These are phyloP conservation scores for Sinosuthora webbiana DNA, from an alignment of 2,113 vertebrate genomes.

Conservation along the genomic window DNA sequence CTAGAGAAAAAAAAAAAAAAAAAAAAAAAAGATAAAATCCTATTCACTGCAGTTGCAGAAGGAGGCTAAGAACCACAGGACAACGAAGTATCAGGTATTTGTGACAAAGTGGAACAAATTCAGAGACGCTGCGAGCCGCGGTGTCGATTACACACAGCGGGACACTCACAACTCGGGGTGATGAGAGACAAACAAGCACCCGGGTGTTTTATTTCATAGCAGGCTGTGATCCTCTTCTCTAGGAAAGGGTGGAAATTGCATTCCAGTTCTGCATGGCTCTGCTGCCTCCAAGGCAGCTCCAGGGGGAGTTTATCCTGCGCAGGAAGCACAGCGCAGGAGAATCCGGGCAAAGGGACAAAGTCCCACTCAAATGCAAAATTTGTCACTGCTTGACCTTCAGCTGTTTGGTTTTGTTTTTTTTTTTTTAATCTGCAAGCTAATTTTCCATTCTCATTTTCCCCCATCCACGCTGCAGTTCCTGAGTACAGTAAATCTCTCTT, in stretches of 20 bases:
- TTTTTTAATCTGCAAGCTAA: not conserved
- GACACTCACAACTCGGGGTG: not conserved
- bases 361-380: not conserved
- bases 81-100: not conserved
- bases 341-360: not conserved
- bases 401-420: not conserved
- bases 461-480: not conserved
- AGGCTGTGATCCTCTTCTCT: not conserved
- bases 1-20: not conserved
- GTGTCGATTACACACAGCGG: not conserved
- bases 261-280: not conserved
- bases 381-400: not conserved
- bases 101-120: constrained; percentile 9
- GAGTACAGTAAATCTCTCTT: not conserved
- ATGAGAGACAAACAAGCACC: not conserved
- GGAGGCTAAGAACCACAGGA: not conserved
- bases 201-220: not conserved
- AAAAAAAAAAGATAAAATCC: not conserved
- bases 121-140: not conserved
- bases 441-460: not conserved
- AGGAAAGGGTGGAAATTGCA: not conserved
- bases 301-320: not conserved
- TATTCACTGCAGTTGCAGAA: not conserved
- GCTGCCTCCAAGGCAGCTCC: not conserved
- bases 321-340: not conserved